A percentile compares a stretch with the other conserved stretches of the same genome.
Evolutionary conservation across 2,888 invertebrate species (phyloP).

Genomic region (Sympetrum striolatum): DNA sequence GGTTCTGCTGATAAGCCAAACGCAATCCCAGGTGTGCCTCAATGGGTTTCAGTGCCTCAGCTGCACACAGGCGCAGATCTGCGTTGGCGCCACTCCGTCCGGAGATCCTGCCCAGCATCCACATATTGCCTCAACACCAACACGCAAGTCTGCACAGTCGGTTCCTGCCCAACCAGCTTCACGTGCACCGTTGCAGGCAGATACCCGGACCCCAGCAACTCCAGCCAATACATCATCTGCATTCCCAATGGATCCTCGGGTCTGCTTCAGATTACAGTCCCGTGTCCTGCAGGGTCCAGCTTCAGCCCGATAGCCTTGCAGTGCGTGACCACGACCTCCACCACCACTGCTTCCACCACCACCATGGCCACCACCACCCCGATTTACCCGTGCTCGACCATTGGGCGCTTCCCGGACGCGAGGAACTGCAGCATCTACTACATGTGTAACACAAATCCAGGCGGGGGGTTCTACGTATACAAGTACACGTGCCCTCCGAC

Average conservation of each 20-base stretch:
- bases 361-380: not conserved
- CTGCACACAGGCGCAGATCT: too few species aligned
- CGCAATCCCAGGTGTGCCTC: too few species aligned
- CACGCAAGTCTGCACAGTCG: too few species aligned
- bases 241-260: not conserved
- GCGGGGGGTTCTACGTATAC: not conserved
- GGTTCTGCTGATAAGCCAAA: too few species aligned
- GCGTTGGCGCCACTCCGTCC: too few species aligned
- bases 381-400: not conserved
- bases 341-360: not conserved
- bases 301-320: not conserved
- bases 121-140: too few species aligned
- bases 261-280: not conserved
- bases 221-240: not conserved
- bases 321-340: not conserved
- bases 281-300: not conserved
- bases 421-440: not conserved
- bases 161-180: not conserved
- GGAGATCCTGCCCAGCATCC: too few species aligned
- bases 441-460: not conserved
- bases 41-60: too few species aligned
- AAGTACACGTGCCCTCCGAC: slow-evolving; percentile 4
- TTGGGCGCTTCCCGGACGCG: not conserved
- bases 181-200: not conserved
- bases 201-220: not conserved